Evolutionary conservation across 2,888 invertebrate species (phyloP), one percentile per base, ranked within the genome.

Genomic region (Strigamia transsilvanica): DNA sequence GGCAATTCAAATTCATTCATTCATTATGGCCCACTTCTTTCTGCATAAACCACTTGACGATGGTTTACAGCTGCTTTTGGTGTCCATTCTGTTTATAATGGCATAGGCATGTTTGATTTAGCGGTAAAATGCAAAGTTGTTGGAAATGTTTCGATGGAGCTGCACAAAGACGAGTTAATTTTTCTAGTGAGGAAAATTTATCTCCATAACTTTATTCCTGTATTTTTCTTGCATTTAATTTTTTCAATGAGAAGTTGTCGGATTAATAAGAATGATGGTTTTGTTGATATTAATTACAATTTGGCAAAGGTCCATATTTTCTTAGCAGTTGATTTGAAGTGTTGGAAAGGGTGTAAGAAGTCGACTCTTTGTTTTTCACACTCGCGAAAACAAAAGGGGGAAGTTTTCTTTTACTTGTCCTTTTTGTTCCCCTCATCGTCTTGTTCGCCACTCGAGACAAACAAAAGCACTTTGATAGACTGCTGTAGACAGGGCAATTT

Each of bases 401-500:
- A 73, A 73, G 73, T 73, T 23, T 32, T 73, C 73, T 73, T 73
- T 73, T 73, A 32, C 32, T 32, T 23, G 73, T 73, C 32, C 32
- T 73, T 73, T 73, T 32, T 73, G 32, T 73, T 73, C 21, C 15
- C 21, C 32, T 21, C 73, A 27, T 73, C 73, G 27, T 79, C 38
- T 79, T 38, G 38, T 79, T 79, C 38, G 21, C 38, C 38, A 32
- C 79, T 79, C 79, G 79, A 79, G 79, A 79, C 46, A 80, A 51
- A 80, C 80, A 80, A 80, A 80, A 79, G 80, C 80, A 32, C 34
- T 46, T 46, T 80, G 80, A 46, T 41, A 46, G 80, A 46, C 46
- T 42, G 80, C 34, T 51, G 80, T 34, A 42, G 80, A 46, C 80
- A 80, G 80, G 80, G 80, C 80, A 80, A 80, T 80, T 80, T 80